Percentiles rank a stretch among this genome's conserved stretches.
These are phyloP conservation scores for Corynorhinus townsendii DNA, from an alignment of 2,113 vertebrate genomes.

Conservation along the genomic window DNA sequence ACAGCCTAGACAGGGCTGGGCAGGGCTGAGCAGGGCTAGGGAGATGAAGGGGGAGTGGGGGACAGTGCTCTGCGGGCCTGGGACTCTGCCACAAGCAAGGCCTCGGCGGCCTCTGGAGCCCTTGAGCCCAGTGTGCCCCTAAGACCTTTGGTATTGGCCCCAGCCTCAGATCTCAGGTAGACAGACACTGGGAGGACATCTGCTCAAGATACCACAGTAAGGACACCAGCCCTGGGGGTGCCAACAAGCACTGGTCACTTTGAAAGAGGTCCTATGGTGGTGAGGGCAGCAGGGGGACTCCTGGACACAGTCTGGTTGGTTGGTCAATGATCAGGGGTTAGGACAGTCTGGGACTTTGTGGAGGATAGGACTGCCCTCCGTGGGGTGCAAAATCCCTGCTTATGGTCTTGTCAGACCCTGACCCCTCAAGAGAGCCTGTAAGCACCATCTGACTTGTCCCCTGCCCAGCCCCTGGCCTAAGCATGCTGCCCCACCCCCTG, in stretches of 20 bases:
- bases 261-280: background rate
- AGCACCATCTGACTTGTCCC: background rate
- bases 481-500: too few species aligned
- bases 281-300: background rate
- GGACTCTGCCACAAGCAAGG: background rate
- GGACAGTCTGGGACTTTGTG: background rate
- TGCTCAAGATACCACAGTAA: background rate
- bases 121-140: background rate
- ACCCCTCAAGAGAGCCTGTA: background rate
- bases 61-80: background rate
- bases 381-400: background rate
- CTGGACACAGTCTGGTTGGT: background rate
- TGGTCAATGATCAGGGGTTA: background rate
- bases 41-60: accelerated
- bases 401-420: background rate
- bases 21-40: background rate
- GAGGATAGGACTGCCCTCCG: background rate
- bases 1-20: background rate
- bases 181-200: background rate
- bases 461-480: background rate
- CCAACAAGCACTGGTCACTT: background rate
- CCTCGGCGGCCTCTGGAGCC: background rate
- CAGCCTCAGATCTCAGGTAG: background rate
- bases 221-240: background rate
- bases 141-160: background rate